Evolutionary conservation across 2,797 vertebrate species (phyloP), one percentile per base, ranked within the genome.

Genomic region (Sus cebifrons): DNA sequence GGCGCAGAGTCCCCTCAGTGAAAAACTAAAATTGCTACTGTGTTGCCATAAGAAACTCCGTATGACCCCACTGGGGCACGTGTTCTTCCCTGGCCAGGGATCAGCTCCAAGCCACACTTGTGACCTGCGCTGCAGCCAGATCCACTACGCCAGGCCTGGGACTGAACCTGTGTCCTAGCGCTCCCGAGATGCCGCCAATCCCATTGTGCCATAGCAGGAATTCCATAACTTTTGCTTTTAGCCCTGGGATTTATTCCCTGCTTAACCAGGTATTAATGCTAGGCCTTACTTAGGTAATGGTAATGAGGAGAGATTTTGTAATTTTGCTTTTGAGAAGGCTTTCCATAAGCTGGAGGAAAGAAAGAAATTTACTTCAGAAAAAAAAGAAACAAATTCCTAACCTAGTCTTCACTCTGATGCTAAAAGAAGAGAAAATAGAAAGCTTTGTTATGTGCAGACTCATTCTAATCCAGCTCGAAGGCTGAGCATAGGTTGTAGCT

Each of bases 301-400:
- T 91, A 40, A 83, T 93, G 20, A 89, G 64, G 70, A 89, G 16
- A 81, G 16, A 90, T 54, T 44, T 32, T 25, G 44, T 49, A 52
- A 40, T 68, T 96, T 52, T 62, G 32, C 27, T 40, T 85, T 67
- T 83, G 65, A 40, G 15, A 82, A 65, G 49, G 29, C 18, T 88
- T 88, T 91, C 44, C 15, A 27, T 91, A 95, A 85, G 44, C 54
- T 82, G 20, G 68, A 86, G 56, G 68, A 81, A 75, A 93, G 71
- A 85, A 64, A 40, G 21, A 74, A 13, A 6, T 82, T 85, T 54
- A 16, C 36, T 87, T 89, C 21, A 36, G 62, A 67, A 32, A 54
- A 5, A 83, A 90, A 73, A 52, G 11, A 52, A 73, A 27, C 58
- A 86, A 17, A 96, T 78, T 74, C 27, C 15, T 82, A 89, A 54